Evolutionary conservation across 2,888 invertebrate genomes (phyloP).

Genomic region (Lycia hirtaria): DNA sequence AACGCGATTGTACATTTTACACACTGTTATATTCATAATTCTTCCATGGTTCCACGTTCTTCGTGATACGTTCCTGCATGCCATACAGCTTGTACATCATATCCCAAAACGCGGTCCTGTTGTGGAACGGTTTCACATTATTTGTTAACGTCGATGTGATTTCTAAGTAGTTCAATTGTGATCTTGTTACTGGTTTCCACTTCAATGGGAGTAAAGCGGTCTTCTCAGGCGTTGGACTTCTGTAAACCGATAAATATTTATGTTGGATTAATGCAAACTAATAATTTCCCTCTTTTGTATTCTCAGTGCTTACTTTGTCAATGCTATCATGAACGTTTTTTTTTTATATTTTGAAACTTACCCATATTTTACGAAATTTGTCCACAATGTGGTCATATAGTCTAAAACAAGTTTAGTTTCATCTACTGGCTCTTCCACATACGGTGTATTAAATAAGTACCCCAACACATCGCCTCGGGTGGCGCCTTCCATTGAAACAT

Average conservation of each 20-base stretch:
- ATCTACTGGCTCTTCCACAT: conserved; percentile 38
- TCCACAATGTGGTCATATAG: conserved; percentile 39
- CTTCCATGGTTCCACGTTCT: conserved; percentile 22
- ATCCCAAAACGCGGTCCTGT: conserved; percentile 50
- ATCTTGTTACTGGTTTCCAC: conserved; percentile 32
- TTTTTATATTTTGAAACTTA: conserved; percentile 26
- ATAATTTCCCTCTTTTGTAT: too few species aligned
- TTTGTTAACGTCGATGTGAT: conserved; percentile 37
- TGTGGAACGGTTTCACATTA: conserved; percentile 39
- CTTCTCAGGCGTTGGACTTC: conserved; percentile 35
- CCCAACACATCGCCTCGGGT: conserved; percentile 55
- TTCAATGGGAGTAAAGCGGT: conserved; percentile 31
- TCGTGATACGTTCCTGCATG: conserved; percentile 24
- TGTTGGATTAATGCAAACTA: neutral
- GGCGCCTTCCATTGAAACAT: conserved; percentile 49
- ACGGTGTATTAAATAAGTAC: conserved; percentile 56
- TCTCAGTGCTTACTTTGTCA: too few species aligned
- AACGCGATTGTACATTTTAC: too few species aligned
- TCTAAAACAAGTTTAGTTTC: conserved; percentile 46
- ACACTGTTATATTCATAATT: conserved; percentile 8
- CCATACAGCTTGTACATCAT: conserved; percentile 32
- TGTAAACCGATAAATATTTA: conserved; percentile 20
- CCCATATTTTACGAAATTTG: conserved; percentile 58
- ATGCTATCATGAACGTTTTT: too few species aligned
- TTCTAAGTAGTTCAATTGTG: conserved; percentile 32